A percentile compares a stretch with the other conserved stretches of the same genome.
Conservation (phyloP, 2,797 vertebrate genomes). For the Gallinago nigripennis region DNA sequence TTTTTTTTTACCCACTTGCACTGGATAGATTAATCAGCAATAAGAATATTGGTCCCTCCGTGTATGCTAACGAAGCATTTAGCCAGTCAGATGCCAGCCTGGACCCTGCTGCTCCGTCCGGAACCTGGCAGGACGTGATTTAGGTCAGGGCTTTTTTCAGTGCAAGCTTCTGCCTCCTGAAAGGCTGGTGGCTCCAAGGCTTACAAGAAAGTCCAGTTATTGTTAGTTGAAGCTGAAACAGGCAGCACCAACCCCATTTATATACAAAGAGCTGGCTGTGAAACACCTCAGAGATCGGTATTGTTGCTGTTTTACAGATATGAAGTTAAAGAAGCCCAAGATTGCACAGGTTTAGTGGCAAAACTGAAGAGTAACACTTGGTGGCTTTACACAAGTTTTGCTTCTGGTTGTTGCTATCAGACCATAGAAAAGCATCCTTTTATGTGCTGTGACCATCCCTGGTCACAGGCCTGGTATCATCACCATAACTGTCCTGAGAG, state of each 20-base stretch:
- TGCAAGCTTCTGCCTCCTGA: neutral
- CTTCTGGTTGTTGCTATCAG: neutral
- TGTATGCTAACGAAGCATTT: neutral
- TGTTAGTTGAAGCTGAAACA: neutral
- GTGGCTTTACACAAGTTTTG: neutral
- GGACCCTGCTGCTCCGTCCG: neutral
- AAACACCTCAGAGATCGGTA: neutral
- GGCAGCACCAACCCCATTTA: neutral
- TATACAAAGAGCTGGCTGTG: neutral
- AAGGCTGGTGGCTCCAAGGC: neutral
- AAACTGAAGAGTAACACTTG: neutral
- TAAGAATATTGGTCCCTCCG: neutral
- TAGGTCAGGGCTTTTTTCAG: slow-evolving; percentile 13
- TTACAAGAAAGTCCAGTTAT: neutral
- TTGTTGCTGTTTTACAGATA: neutral
- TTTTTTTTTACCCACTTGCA: neutral
- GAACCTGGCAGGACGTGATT: neutral
- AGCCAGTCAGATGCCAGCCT: neutral
- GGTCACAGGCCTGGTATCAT: neutral
- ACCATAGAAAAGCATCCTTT: neutral
- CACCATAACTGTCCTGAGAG: neutral
- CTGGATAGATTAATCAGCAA: neutral
- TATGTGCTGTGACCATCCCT: neutral
- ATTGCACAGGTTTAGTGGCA: neutral
- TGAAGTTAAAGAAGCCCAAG: neutral